A percentile compares a stretch with the other conserved stretches of the same genome.
Evolutionary conservation across 2,888 invertebrate species (phyloP).

Genomic region (Himalopsyche kuldschensis): DNA sequence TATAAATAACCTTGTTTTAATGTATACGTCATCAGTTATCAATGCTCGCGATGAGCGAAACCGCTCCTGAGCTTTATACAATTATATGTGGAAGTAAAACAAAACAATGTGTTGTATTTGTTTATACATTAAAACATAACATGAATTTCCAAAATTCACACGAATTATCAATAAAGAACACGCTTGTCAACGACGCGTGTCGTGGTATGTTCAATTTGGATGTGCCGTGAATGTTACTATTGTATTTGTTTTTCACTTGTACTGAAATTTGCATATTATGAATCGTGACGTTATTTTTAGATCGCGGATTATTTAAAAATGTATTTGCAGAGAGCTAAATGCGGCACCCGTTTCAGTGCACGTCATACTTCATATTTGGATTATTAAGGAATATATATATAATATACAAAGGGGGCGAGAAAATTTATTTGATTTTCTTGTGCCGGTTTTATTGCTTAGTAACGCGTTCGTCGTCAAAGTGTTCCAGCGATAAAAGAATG

Average conservation of each 20-base stretch:
- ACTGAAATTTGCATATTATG: background rate
- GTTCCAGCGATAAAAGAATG: too few species aligned
- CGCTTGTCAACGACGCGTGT: background rate
- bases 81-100: too few species aligned
- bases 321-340: background rate
- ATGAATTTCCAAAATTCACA: too few species aligned
- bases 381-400: background rate
- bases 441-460: too few species aligned
- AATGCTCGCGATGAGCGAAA: too few species aligned
- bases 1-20: too few species aligned
- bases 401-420: background rate
- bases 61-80: too few species aligned
- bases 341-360: background rate
- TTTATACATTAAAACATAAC: too few species aligned
- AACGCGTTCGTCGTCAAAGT: too few species aligned
- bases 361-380: background rate
- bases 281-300: background rate
- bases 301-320: background rate
- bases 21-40: too few species aligned
- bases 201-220: background rate
- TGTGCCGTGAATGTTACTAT: background rate
- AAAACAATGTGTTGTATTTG: too few species aligned
- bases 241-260: background rate
- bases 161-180: too few species aligned
- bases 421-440: background rate